Evolutionary conservation across 2,888 invertebrate genomes (phyloP), one percentile per base, ranked within the genome.

Genomic region (Lysandra coridon): DNA sequence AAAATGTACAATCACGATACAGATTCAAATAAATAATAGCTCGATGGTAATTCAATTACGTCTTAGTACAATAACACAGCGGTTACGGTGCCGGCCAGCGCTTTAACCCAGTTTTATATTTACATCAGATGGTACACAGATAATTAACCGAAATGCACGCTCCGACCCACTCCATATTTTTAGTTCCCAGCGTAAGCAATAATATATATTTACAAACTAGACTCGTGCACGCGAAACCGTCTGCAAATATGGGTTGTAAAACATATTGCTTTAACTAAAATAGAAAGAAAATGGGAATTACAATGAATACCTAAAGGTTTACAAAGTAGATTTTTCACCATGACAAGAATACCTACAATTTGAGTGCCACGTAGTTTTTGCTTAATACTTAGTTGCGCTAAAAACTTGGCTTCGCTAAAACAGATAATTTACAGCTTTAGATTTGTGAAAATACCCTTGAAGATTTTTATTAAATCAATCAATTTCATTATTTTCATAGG

Each of bases 401-500:
- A 49, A 49, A 49, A 12, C 49, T 44, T 10, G 44, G 10, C 10
- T 1, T 10, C 44, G 10, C 10, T 10, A 10, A 44, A 10, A 49
- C 2, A 49, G 7, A 44, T 1, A 12, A 12, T 49, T 49, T 49
- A 2, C 49, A 10, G 49, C 49, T 2, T 49, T 49, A 2, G 10
- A 49, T 49, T 49, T 49, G 12, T 2, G 49, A 49, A 10, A 2
- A 10, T 2, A 49, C 10, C 10, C 12, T 49, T 10, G 49, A 12
- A 0, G 10, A 4, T 17, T 57, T 57, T 4, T 17, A 57, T 57
- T 57, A 4, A 17, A 57, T 12, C 23, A 44, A 74, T n/a, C 2
- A 74, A 7, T 44, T 75, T 49, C n/a, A 49, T 75, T 4, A 3
- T 44, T 30, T 14, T 93, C 95, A 44, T 90, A 98, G 99, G 99